Percentiles rank a stretch among this genome's conserved stretches.
These are phyloP conservation scores for Columba livia DNA, from an alignment of 2,113 vertebrate genomes.

Conservation along the genomic window DNA sequence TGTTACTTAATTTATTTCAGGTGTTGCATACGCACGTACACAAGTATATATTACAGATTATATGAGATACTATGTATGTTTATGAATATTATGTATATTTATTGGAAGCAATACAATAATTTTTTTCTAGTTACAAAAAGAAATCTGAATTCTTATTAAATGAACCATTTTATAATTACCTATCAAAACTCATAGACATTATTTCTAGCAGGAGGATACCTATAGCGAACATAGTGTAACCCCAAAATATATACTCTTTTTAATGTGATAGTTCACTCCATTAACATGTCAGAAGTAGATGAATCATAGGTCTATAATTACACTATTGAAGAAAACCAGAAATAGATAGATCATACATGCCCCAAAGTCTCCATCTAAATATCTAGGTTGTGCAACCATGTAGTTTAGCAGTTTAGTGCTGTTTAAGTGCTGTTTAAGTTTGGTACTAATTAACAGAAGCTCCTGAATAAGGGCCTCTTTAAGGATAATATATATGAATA, in stretches of 20 bases:
- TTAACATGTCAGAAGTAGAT: constrained; percentile 22
- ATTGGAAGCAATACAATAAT: background rate
- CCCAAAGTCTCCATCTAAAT: constrained; percentile 3
- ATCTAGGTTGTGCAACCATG: background rate
- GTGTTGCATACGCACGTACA: background rate
- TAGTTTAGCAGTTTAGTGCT: background rate
- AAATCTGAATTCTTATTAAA: background rate
- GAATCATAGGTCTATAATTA: constrained; percentile 36
- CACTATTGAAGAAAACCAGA: constrained; percentile 1
- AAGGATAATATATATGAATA: background rate
- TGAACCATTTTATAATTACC: background rate
- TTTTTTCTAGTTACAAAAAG: background rate
- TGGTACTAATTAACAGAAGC: background rate
- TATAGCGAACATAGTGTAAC: background rate
- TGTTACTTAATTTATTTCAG: background rate
- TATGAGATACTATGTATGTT: background rate
- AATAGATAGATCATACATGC: background rate
- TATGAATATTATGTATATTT: background rate
- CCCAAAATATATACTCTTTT: background rate
- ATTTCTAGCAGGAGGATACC: background rate
- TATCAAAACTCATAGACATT: background rate
- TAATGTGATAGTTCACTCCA: background rate
- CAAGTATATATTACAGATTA: background rate
- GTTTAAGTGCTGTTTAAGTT: background rate
- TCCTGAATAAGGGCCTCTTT: background rate